Conservation (phyloP, 2,113 vertebrate genomes). For the Corythornis cristatus region DNA sequence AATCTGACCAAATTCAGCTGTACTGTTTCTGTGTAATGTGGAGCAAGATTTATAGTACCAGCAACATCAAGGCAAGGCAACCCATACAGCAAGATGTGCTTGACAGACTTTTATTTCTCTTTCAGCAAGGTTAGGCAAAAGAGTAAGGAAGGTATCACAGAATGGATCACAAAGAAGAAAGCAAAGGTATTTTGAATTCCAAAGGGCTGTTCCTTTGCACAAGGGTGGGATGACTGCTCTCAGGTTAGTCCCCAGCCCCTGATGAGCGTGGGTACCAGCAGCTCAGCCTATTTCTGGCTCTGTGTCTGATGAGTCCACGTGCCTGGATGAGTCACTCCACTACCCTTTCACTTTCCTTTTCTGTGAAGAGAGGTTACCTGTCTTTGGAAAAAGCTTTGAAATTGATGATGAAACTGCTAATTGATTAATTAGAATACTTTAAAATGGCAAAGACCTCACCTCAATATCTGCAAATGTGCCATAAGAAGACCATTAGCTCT, state of each 20-base stretch:
- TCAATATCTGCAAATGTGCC: not conserved
- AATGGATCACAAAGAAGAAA: not conserved
- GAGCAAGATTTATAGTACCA: not conserved
- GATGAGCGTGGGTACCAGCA: not conserved
- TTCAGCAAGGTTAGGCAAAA: not conserved
- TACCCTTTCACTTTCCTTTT: slow-evolving; percentile 59
- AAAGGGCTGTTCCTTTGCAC: not conserved
- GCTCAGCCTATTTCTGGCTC: not conserved
- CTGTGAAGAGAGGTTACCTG: slow-evolving; percentile 1
- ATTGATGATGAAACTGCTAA: not conserved
- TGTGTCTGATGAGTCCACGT: not conserved
- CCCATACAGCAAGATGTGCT: not conserved
- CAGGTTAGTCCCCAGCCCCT: not conserved
- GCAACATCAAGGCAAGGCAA: not conserved
- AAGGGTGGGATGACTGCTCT: not conserved
- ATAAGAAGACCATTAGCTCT: not conserved
- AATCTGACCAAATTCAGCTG: not conserved
- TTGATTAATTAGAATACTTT: not conserved
- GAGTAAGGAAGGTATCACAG: not conserved
- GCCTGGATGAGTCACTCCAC: not conserved
- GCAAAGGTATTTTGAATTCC: not conserved
- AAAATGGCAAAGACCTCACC: not conserved
- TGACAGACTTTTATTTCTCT: not conserved
- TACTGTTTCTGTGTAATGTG: not conserved
- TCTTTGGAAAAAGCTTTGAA: slow-evolving; percentile 15